Base-by-base conservation (phyloP, 2,113 vertebrate genomes). In the Calidris pugnax region DNA sequence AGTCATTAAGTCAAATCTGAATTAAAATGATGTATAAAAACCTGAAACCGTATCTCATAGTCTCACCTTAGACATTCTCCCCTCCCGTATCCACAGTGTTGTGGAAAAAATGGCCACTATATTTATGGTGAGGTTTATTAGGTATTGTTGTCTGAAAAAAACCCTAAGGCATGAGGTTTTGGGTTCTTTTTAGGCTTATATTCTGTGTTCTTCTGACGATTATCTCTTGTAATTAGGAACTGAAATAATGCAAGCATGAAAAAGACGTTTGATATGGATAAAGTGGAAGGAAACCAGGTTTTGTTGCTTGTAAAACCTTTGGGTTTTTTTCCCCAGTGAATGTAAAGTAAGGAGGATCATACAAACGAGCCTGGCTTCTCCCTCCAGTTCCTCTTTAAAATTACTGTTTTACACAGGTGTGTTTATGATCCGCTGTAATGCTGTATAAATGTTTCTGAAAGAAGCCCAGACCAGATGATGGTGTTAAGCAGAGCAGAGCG, bases 151-250 rank as follows among this genome's bases (percentile, higher is more conserved):
- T 39, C 22, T 48, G 30, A 39, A 47, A 64, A 67, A 35, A 67
- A 18, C 5, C 20, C 4, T 22, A 22, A 50, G 12, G 15, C 3
- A 2, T 30, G 21, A 14, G 5, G 1, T 14, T 45, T 20, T 16
- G 9, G 17, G 28, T 14, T 18, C 39, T 73, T 57, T 81, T 37
- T 6, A 12, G 3, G 39, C 33, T 60, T 82, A 10, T 41, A 22
- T 45, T 64, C 35, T 64, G 0, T 55, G 28, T 68, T 41, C 12
- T 47, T 50, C 41, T 14, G 37, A 82, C 4, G 22, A 26, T 83
- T 72, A 16, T 66, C 28, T 41, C 24, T 41, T 62, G 21, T 28
- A 50, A 33, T 56, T 57, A 76, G 41, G 26, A 74, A 35, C 24
- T 72, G 20, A 67, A 82, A 24, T n/a, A 78, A 35, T 15, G 8